Conservation (phyloP, 1,140 invertebrate genomes). For the Sitobion miscanthi region DNA sequence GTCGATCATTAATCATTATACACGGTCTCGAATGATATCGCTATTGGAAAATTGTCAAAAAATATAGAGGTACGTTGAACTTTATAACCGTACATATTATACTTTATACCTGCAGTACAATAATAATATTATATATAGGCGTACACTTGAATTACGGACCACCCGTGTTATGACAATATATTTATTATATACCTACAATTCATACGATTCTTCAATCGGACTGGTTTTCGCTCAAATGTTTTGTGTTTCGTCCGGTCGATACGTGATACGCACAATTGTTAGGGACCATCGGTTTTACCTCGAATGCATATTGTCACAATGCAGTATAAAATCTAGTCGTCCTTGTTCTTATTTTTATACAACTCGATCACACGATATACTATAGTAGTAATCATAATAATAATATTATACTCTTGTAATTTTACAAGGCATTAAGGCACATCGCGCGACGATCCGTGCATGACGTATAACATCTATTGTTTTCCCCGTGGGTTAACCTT, state of each 20-base stretch:
- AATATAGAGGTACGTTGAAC: conserved; percentile 28
- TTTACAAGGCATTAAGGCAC: conserved; percentile 40
- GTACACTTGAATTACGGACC: neutral
- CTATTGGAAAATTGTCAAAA: conserved; percentile 34
- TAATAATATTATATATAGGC: neutral
- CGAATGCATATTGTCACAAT: conserved; percentile 37
- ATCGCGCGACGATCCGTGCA: conserved; percentile 25
- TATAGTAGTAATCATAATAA: neutral
- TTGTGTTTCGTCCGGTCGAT: neutral
- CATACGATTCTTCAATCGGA: neutral
- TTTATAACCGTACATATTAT: neutral
- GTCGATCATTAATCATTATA: conserved; percentile 39
- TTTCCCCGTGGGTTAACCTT: neutral
- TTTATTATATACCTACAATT: neutral
- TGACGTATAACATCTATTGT: conserved; percentile 41
- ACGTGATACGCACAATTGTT: neutral
- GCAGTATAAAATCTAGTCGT: conserved; percentile 18
- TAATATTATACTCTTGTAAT: conserved; percentile 34
- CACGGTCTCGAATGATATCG: neutral
- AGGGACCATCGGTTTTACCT: conserved; percentile 24
- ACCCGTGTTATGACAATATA: neutral
- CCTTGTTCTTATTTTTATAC: conserved; percentile 54
- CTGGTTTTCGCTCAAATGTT: neutral
- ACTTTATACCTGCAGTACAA: neutral
- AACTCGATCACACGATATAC: conserved; percentile 40